Percentiles rank a stretch among this genome's conserved stretches.
phyloP scores from a whole-genome alignment of 2,888 invertebrate species.

The Drosophila peninsularis region DNA sequence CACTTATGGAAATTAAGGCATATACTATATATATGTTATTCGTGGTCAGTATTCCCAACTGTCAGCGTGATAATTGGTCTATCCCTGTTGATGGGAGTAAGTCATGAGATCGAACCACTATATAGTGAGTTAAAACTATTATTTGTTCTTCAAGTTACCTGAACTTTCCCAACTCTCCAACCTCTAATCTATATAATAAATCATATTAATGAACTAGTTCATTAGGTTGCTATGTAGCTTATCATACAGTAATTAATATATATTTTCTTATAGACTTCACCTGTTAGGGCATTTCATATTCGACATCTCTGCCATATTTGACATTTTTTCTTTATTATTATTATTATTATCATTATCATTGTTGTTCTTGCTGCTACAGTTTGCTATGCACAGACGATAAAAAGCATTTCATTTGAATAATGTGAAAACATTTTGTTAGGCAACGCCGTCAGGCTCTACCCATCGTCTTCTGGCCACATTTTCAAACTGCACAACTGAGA shows the following conservation, averaged over 20 bases:
- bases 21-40: conserved; percentile 1
- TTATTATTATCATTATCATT: conserved; percentile 1
- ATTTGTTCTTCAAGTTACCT: neutral
- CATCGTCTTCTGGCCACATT: conserved; percentile 16
- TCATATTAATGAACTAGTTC: neutral
- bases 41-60: neutral
- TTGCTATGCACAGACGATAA: conserved; percentile 59
- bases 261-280: too few species aligned
- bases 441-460: conserved; percentile 27
- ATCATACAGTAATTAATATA: neutral
- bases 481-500: conserved; percentile 5
- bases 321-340: conserved; percentile 21
- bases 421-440: conserved; percentile 71
- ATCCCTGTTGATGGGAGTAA: neutral
- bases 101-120: neutral
- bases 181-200: neutral
- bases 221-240: neutral
- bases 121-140: too few species aligned
- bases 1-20: conserved; percentile 4
- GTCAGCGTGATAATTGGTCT: neutral
- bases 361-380: conserved; percentile 20
- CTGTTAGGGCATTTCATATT: conserved; percentile 1
- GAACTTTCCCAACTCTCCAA: too few species aligned
- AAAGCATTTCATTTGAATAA: conserved; percentile 75
- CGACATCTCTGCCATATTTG: neutral